phyloP scores from a whole-genome alignment of 1,140 invertebrate species.

The Galleria mellonella region DNA sequence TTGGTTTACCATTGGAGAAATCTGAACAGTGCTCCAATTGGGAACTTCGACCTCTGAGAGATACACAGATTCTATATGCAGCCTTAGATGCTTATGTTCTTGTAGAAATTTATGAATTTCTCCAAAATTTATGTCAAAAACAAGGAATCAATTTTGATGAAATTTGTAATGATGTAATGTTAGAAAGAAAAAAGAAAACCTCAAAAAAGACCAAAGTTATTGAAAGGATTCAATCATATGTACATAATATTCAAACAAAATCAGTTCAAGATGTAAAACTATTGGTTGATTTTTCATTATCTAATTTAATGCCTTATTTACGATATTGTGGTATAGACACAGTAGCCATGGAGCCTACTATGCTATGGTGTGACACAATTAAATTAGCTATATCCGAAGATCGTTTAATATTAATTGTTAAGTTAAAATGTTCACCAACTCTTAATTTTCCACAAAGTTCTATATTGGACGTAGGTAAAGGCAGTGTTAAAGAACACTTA shows the following conservation, averaged over 20 bases:
- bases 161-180: constrained; percentile 74
- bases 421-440: constrained; percentile 45
- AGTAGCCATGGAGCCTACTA: constrained; percentile 24
- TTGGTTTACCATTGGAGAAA: constrained; percentile 85
- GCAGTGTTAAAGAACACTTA: constrained; percentile 37
- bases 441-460: constrained; percentile 42
- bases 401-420: constrained; percentile 39
- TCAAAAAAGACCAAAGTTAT: constrained; percentile 54
- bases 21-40: constrained; percentile 91
- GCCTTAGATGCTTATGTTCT: constrained; percentile 88
- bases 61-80: constrained; percentile 86
- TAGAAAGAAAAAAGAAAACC: constrained; percentile 60
- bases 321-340: constrained; percentile 60
- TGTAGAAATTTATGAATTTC: constrained; percentile 81
- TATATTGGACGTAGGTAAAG: constrained; percentile 43
- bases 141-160: constrained; percentile 78
- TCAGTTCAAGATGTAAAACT: constrained; percentile 40
- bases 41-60: constrained; percentile 85
- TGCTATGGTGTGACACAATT: constrained; percentile 57
- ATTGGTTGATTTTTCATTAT: constrained; percentile 39
- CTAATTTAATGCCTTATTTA: constrained; percentile 40
- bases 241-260: constrained; percentile 23
- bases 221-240: constrained; percentile 24
- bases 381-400: constrained; percentile 51
- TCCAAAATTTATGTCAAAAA: constrained; percentile 70